Evolutionary conservation across 2,888 invertebrate genomes (phyloP), one percentile per base, ranked within the genome.

Genomic region (Bombylius major): DNA sequence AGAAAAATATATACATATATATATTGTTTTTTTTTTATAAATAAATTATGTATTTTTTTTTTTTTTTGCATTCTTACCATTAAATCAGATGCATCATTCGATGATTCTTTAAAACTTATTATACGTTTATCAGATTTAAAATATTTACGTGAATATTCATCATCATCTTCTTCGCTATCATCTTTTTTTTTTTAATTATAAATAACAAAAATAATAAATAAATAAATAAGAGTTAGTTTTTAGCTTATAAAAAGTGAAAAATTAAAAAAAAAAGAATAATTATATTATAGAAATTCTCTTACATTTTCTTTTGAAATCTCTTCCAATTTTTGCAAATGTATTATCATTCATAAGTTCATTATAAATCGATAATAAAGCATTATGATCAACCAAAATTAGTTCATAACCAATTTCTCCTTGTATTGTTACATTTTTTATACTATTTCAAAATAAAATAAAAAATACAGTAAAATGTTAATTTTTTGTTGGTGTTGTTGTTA

Each of bases 41-140:
- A 34, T 53, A 5, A 56, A 31, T 34, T 34, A 36, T 11, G n/a
- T 39, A 54, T 44, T 48, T n/a, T n/a, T n/a, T n/a, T n/a, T n/a
- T n/a, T n/a, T n/a, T n/a, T 42, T 11, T 42, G 12, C 8, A 42
- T 42, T 45, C 1, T 73, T 76, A 86, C 86, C 78, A 87, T 82
- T 59, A 87, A 82, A 69, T 87, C 87, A 1, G 83, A 79, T 51
- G 80, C 76, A 64, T 73, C 73, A 51, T 67, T 61, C 8, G 65
- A 65, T 11, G 65, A 63, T 5, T 67, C 67, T 44, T 70, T 72
- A 49, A 68, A 68, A 11, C 66, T 42, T 31, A 14, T 54, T 14
- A 6, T 45, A n/a, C 36, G 23, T 47, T 55, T 51, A 31, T 55
- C 50, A 14, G 5, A 47, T 59, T 71, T 63, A 6, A 61, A 56